Base-by-base conservation (phyloP, 2,888 invertebrate species). In the Syritta pipiens region DNA sequence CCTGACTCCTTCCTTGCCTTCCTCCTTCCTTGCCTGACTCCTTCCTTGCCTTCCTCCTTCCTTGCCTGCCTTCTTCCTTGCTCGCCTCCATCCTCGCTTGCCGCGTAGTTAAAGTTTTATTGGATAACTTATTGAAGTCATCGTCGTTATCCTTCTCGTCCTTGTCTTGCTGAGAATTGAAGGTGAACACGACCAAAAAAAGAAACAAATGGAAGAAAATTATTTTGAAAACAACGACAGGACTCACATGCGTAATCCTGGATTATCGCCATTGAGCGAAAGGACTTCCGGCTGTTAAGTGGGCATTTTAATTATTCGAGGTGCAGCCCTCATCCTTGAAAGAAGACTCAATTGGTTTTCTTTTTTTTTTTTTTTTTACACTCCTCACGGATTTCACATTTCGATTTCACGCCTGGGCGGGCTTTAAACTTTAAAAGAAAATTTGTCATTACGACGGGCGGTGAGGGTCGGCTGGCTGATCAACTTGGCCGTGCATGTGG, bases 401-500 rank as follows among this genome's bases (percentile, higher is more conserved):
- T 68, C 75, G 37, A 75, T 75, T 75, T 75, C 68, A 75, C 68
- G 48, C 68, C 4, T 48, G 75, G 68, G 24, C 68, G 46, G 12
- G 24, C 62, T 68, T 75, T 53, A 75, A 75, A 75, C 60, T 62
- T 75, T 68, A 48, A 75, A 68, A 67, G 67, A 67, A 74, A 51
- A 60, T 75, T 75, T 68, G 53, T 75, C 68, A 46, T 62, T 46
- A 26, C 12, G 20, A 51, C 24, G 49, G 49, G 49, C 24, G 20
- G 20, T 32, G 22, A 55, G 53, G 40, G n/a, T n/a, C n/a, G n/a
- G n/a, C n/a, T 32, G 72, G 55, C 40, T 49, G 71, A 51, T 57
- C 49, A 55, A 63, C 63, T 63, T 51, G 42, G 30, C n/a, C 40
- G 40, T 55, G 37, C 51, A 44, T 24, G 24, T 24, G 32, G n/a